Percentiles rank a stretch among this genome's conserved stretches.
Evolutionary conservation across 2,888 invertebrate genomes (phyloP).

Genomic region (Keiferia lycopersicella): DNA sequence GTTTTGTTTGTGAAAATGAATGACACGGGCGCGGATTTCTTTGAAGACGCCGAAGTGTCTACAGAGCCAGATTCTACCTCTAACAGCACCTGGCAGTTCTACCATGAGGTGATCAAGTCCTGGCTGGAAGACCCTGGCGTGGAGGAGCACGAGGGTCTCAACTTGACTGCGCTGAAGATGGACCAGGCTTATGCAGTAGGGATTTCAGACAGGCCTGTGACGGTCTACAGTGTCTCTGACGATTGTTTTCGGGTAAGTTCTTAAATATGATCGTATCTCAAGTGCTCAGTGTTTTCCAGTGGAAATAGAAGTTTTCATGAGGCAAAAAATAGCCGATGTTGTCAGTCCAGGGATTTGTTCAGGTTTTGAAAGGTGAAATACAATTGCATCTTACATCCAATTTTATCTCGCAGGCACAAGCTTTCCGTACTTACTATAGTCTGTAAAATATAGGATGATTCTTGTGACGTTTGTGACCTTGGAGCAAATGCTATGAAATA

Average conservation of each 20-base stretch:
- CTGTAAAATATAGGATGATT: no score
- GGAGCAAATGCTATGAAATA: no score
- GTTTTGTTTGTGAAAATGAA: slow-evolving; percentile 24
- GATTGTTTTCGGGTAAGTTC: slow-evolving; percentile 86
- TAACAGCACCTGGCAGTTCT: slow-evolving; percentile 69
- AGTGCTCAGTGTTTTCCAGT: no score
- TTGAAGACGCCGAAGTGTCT: slow-evolving; percentile 54
- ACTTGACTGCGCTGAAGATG: slow-evolving; percentile 80
- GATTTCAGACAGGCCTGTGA: slow-evolving; percentile 60
- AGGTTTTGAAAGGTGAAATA: no score
- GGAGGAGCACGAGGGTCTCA: slow-evolving; percentile 74
- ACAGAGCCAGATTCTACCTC: slow-evolving; percentile 39
- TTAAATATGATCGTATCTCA: background rate
- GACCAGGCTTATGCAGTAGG: slow-evolving; percentile 85
- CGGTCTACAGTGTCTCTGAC: slow-evolving; percentile 85
- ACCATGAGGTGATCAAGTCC: slow-evolving; percentile 68
- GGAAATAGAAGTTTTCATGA: no score
- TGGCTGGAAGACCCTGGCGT: slow-evolving; percentile 82
- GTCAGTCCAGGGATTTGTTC: no score
- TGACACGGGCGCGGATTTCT: slow-evolving; percentile 19
- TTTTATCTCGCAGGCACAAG: no score
- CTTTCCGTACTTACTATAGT: no score
- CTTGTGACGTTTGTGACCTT: no score
- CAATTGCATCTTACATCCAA: no score
- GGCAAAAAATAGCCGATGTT: no score